Base-by-base conservation (phyloP, 2,797 vertebrate species). In the Acanthornis magna region DNA sequence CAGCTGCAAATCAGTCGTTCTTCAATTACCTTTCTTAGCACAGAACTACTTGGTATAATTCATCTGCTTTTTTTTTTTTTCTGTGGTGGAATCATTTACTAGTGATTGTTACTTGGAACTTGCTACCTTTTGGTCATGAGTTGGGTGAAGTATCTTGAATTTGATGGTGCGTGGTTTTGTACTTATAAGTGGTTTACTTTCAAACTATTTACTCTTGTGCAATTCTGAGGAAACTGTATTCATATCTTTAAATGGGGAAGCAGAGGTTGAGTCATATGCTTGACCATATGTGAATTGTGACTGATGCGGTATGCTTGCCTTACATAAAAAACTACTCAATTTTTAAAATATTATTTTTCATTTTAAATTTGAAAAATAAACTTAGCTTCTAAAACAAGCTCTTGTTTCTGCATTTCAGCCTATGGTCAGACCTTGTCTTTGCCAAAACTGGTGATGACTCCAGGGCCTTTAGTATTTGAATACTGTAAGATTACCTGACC, bases 281-380 rank as follows among this genome's bases (percentile, higher is more conserved):
- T 88, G 40, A 60, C 42, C 0, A 3, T 74, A 26, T 68, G 18
- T 78, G 48, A 92, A 29, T 50, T 73, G 45, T 88, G 27, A 86
- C 8, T 73, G 79, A 71, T 82, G n/a, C 18, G 61, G 9, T 63
- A 26, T 70, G 58, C 54, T 91, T 96, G 92, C 92, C 83, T 95
- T 96, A 83, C 42, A 17, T 45, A 71, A 85, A 70, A 83, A 88
- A 32, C 8, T 58, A 53, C 25, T 78, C 34, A 61, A 32, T 43
- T 79, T 25, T 55, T 73, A 20, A 42, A 73, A 57, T 9, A 57
- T 34, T 84, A 62, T 73, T 58, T 68, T 43, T 14, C 20, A 78
- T 82, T 85, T 79, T 25, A 86, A 57, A 65, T 58, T 60, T 82
- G 21, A 88, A 84, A 82, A 93, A 77, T 96, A 91, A 92, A 93